phyloP scores from a whole-genome alignment of 2,797 vertebrate species.

The Alfaro cultratus region DNA sequence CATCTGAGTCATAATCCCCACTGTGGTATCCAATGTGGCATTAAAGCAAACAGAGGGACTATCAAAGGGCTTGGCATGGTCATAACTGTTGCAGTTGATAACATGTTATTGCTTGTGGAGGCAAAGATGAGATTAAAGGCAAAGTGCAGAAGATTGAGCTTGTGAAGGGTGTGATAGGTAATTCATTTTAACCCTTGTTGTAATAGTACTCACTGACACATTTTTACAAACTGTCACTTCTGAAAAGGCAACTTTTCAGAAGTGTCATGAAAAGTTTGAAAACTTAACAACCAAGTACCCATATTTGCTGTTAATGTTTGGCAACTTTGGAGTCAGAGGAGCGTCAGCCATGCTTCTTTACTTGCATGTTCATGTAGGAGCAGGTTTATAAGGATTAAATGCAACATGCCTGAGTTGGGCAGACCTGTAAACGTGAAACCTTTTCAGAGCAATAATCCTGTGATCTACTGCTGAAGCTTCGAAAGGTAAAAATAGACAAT shows the following conservation, averaged over 20 bases:
- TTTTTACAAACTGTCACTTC: neutral
- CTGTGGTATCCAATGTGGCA: conserved; percentile 15
- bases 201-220: conserved; percentile 2
- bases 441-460: conserved; percentile 49
- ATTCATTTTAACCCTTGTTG: conserved; percentile 1
- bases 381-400: conserved; percentile 43
- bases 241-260: neutral
- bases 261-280: neutral
- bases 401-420: conserved; percentile 21
- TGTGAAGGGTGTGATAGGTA: conserved; percentile 19
- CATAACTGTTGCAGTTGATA: conserved; percentile 25
- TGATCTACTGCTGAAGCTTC: conserved; percentile 36
- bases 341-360: neutral
- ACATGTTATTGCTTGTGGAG: conserved; percentile 43
- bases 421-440: conserved; percentile 34
- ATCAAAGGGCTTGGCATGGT: conserved; percentile 46
- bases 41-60: conserved; percentile 23
- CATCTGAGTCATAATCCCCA: conserved; percentile 22
- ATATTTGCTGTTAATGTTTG: neutral
- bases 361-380: conserved; percentile 20
- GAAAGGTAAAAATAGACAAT: conserved; percentile 76
- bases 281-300: neutral
- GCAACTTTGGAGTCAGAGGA: conserved; percentile 5
- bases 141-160: conserved; percentile 23
- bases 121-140: conserved; percentile 22